Evolutionary conservation across 2,113 vertebrate species (phyloP).

Genomic region (Miniopterus natalensis): DNA sequence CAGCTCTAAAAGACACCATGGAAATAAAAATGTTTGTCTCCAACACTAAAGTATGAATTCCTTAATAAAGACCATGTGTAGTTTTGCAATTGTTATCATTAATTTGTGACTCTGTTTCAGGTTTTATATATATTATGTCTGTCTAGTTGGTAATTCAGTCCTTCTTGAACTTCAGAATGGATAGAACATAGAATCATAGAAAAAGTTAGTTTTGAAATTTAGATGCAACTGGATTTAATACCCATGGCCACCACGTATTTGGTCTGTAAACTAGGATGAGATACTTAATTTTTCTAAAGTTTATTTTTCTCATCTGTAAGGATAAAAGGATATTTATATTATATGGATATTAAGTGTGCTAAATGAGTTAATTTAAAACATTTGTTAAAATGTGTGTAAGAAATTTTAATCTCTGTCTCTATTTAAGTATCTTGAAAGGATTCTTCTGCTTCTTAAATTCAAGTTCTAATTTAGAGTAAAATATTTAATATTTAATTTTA

Average conservation of each 20-base stretch:
- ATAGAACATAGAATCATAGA: background rate
- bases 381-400: background rate
- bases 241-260: background rate
- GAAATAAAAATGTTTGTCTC: background rate
- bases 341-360: background rate
- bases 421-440: background rate
- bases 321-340: slow-evolving; percentile 7
- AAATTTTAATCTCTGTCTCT: background rate
- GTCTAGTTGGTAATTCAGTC: background rate
- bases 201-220: slow-evolving; percentile 43
- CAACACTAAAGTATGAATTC: background rate
- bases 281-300: background rate
- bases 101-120: slow-evolving; percentile 41
- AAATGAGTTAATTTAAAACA: slow-evolving; percentile 46
- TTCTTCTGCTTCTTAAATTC: background rate
- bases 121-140: slow-evolving; percentile 31
- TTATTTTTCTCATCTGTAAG: slow-evolving; percentile 48
- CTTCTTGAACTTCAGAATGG: slow-evolving; percentile 37
- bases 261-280: background rate
- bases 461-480: slow-evolving; percentile 28
- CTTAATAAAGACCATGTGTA: slow-evolving; percentile 11
- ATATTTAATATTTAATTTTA: slow-evolving; percentile 13
- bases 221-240: slow-evolving; percentile 28
- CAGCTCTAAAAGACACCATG: background rate
- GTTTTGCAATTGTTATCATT: background rate